Percentiles rank a stretch among this genome's conserved stretches.
phyloP scores from a whole-genome alignment of 2,113 vertebrate species.

The Cranoglanis bouderius region DNA sequence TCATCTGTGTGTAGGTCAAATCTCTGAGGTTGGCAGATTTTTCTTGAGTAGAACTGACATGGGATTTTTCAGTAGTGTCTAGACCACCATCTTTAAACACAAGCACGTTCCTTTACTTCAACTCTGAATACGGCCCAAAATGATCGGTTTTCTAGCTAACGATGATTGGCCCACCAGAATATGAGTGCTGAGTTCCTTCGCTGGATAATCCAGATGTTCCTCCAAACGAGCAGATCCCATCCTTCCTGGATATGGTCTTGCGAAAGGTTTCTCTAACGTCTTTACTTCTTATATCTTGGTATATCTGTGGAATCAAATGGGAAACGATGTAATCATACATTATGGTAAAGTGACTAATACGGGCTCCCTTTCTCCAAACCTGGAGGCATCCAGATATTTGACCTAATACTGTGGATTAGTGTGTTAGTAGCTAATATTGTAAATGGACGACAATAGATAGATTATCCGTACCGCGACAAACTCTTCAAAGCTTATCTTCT shows the following conservation, averaged over 20 bases:
- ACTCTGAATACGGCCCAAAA: not conserved
- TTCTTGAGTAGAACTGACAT: not conserved
- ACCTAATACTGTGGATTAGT: not conserved
- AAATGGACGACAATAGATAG: not conserved
- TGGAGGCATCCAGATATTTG: not conserved
- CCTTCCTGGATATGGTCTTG: constrained; percentile 84
- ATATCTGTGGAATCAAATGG: constrained; percentile 74
- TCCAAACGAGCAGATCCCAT: constrained; percentile 92
- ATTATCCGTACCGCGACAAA: constrained; percentile 86
- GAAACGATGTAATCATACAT: not conserved
- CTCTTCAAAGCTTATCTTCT: constrained; percentile 94
- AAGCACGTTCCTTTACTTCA: not conserved
- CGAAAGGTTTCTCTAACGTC: constrained; percentile 89
- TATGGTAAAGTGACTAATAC: not conserved
- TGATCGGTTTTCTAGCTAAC: not conserved
- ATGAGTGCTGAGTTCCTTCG: constrained; percentile 96
- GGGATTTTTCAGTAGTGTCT: not conserved
- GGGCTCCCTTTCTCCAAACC: not conserved
- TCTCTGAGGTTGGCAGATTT: not conserved
- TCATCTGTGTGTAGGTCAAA: not conserved
- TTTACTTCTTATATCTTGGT: constrained; percentile 92
- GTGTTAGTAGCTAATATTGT: not conserved
- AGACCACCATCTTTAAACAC: not conserved
- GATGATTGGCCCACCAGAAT: constrained; percentile 77
- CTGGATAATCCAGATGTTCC: constrained; percentile 88